These are phyloP conservation scores for Cantharis lateralis DNA, from an alignment of 2,888 invertebrate species.

Conservation along the genomic window DNA sequence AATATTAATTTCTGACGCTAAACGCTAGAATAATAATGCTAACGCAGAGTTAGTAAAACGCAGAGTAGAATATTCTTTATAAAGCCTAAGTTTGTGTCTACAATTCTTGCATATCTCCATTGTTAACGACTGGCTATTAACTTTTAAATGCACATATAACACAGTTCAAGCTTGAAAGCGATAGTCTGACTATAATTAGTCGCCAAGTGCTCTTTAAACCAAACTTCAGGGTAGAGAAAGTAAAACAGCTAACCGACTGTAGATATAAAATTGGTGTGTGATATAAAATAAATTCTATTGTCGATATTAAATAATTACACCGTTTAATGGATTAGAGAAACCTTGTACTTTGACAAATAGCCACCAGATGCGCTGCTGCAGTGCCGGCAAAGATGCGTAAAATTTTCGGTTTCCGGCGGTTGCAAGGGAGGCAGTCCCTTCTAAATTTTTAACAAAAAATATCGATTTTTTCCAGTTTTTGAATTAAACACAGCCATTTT, in stretches of 20 bases:
- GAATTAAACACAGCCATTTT: neutral
- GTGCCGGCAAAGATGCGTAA: neutral
- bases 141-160: neutral
- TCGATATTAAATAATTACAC: neutral
- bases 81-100: neutral
- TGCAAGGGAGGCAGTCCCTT: neutral
- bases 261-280: too few species aligned
- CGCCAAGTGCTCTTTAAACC: too few species aligned
- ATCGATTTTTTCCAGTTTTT: neutral
- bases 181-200: neutral
- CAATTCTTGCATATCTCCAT: neutral
- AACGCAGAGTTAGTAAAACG: too few species aligned
- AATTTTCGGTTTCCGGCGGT: neutral
- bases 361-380: neutral
- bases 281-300: neutral
- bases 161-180: neutral
- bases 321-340: neutral
- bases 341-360: neutral
- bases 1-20: neutral
- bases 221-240: too few species aligned
- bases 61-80: neutral
- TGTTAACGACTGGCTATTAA: neutral
- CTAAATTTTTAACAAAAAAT: neutral
- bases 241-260: neutral
- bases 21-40: neutral